A percentile compares a stretch with the other conserved stretches of the same genome.
These are phyloP conservation scores for Erethizon dorsatum DNA, from an alignment of 2,797 vertebrate species.

Conservation along the genomic window DNA sequence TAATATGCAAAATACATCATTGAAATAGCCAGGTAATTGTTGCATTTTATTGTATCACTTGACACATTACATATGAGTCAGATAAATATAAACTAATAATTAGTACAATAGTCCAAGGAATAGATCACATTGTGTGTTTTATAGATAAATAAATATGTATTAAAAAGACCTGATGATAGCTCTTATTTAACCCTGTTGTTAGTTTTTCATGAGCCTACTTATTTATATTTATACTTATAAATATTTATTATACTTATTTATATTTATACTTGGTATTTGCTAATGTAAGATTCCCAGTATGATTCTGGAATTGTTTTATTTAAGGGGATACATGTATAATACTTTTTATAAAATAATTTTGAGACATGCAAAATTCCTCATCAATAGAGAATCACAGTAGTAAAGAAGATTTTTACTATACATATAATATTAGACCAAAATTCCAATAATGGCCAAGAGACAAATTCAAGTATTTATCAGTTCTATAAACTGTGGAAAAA, in stretches of 20 bases:
- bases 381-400: background rate
- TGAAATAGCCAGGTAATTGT: background rate
- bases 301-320: background rate
- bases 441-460: background rate
- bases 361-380: background rate
- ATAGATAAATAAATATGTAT: background rate
- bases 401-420: background rate
- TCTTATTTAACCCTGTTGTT: constrained; percentile 4
- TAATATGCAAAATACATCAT: background rate
- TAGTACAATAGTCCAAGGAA: background rate
- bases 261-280: constrained; percentile 4
- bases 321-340: background rate
- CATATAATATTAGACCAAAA: background rate
- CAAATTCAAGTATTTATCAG: constrained; percentile 3
- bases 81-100: constrained; percentile 48
- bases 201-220: background rate
- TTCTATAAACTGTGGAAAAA: background rate
- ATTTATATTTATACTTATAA: constrained; percentile 29
- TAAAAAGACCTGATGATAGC: background rate
- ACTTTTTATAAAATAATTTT: background rate
- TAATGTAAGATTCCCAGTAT: background rate
- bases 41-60: background rate
- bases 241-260: no score
- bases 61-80: background rate
- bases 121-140: background rate